Evolutionary conservation across 1,140 invertebrate species (phyloP).

Genomic region (Temnothorax nylanderi): DNA sequence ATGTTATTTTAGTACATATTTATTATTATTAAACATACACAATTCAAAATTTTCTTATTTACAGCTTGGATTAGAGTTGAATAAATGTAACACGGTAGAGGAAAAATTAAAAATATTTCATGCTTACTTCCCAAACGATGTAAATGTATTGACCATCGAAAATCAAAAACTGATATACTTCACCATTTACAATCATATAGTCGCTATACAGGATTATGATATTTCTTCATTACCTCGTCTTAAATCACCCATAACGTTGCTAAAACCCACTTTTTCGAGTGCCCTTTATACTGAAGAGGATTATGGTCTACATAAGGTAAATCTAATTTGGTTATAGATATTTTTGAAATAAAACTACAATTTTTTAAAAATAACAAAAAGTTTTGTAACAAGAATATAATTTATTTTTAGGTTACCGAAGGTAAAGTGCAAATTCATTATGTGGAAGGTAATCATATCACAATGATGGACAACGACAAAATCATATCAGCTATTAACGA

Average conservation of each 20-base stretch:
- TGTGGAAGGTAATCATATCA: slow-evolving; percentile 80
- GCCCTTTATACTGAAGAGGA: slow-evolving; percentile 87
- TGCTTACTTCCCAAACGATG: slow-evolving; percentile 53
- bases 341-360: not conserved
- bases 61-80: slow-evolving; percentile 80
- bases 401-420: slow-evolving; percentile 73
- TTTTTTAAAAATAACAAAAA: not conserved
- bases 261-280: slow-evolving; percentile 87
- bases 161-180: slow-evolving; percentile 81
- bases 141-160: slow-evolving; percentile 67
- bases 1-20: no score
- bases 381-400: not conserved
- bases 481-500: slow-evolving; percentile 88
- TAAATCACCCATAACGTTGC: slow-evolving; percentile 87
- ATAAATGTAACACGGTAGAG: slow-evolving; percentile 77
- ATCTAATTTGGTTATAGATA: not conserved
- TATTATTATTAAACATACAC: no score
- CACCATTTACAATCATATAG: slow-evolving; percentile 86
- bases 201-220: slow-evolving; percentile 86
- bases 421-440: slow-evolving; percentile 75
- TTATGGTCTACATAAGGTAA: slow-evolving; percentile 87
- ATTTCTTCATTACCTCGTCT: slow-evolving; percentile 76
- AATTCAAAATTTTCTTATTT: slow-evolving; percentile 35
- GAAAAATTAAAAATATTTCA: slow-evolving; percentile 79
- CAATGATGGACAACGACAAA: slow-evolving; percentile 88